Base-by-base conservation (phyloP, 2,113 vertebrate species). In the Platysteira castanea region DNA sequence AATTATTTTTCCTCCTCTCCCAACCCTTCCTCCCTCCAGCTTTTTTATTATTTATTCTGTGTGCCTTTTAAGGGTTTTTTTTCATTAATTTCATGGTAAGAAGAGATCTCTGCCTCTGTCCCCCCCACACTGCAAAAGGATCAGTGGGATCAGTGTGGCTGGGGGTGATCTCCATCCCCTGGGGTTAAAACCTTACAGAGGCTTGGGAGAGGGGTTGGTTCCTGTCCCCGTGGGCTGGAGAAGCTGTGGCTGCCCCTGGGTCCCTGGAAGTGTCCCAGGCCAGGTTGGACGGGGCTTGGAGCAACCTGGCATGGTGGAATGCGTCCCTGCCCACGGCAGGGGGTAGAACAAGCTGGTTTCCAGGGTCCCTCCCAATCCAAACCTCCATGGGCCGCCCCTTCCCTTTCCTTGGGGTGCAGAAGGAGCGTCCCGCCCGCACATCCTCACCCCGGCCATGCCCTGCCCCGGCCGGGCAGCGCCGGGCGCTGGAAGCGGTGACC, bases 221-320 rank as follows among this genome's bases (percentile, higher is more conserved):
- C 35, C 61, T 33, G 8, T 10, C 28, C 35, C 41, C 0, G 0
- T 22, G 41, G 81, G n/a, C n/a, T 65, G 70, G 31, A 50, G 44
- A 14, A 59, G 13, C 61, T 28, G 60, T 18, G 41, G 35, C 30
- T 57, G 53, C 14, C 27, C 2, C 54, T 41, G 41, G 41, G 60
- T n/a, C 54, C 47, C 56, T 54, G 47, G 22, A 5, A 46, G 22
- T 8, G 18, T 11, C 33, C 73, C 2, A 10, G 61, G 37, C 44
- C 44, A 8, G 28, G 16, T 0, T 50, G 37, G 73, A 27, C 1
- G 0, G 27, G 17, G 4, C 9, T 69, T 46, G 39, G 33, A 77
- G 12, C 46, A 18, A 1, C 14, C 14, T 19, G 54, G 24, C 20
- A 3, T 2, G 5, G 24, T 30, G 56, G 6, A 31, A 87, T 7